Evolutionary conservation across 2,797 vertebrate species (phyloP).

Genomic region (Pitangus sulphuratus): DNA sequence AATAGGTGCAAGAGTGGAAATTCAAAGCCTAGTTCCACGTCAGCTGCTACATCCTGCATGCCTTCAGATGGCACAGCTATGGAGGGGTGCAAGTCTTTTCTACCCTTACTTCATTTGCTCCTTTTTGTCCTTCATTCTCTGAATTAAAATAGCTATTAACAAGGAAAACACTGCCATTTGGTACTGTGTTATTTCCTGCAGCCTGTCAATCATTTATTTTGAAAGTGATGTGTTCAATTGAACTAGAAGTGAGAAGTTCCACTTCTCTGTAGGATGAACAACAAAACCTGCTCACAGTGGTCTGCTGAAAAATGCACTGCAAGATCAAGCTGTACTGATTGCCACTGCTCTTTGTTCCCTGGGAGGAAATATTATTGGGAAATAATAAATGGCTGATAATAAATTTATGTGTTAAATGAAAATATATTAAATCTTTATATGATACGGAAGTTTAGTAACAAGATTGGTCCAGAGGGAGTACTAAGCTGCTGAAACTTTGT

Average conservation of each 20-base stretch:
- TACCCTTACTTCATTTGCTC: background rate
- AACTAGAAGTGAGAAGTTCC: background rate
- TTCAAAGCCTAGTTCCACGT: accelerated
- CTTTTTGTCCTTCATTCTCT: background rate
- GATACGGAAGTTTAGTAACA: background rate
- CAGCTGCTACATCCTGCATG: background rate
- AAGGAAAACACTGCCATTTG: background rate
- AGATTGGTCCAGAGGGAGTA: background rate
- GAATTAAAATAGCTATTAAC: background rate
- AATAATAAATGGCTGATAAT: conserved; percentile 16
- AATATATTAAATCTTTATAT: conserved; percentile 13
- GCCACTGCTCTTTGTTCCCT: conserved; percentile 5
- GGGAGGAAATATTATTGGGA: conserved; percentile 17
- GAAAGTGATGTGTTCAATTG: background rate
- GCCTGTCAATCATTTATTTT: background rate
- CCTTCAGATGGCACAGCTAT: background rate
- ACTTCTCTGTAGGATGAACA: background rate
- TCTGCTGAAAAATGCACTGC: background rate
- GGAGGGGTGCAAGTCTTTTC: background rate
- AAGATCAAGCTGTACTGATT: background rate
- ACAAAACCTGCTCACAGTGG: background rate
- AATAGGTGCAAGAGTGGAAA: background rate
- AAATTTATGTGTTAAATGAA: conserved; percentile 32
- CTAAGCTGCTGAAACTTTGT: background rate
- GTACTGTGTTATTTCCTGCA: background rate